Conservation (phyloP, 1,140 invertebrate genomes). For the Polypedilum vanderplanki region DNA sequence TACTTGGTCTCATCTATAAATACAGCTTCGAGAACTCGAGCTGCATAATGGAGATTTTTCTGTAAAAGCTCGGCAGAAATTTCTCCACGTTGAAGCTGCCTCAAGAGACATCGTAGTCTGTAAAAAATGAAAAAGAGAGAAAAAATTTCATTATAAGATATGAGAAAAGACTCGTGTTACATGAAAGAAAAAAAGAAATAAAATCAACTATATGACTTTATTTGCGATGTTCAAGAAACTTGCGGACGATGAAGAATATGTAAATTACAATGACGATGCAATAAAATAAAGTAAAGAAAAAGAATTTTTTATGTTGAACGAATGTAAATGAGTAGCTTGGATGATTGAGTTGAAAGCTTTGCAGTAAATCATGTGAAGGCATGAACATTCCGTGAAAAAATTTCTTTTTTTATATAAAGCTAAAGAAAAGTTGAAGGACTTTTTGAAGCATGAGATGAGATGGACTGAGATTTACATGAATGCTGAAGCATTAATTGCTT, state of each 20-base stretch:
- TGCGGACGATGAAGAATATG: not conserved
- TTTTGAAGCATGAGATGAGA: no score
- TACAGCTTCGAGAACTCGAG: conserved; percentile 77
- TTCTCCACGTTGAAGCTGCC: conserved; percentile 72
- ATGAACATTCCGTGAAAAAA: no score
- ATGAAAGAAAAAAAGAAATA: no score
- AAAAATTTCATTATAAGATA: conserved; percentile 31
- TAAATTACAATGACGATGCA: not conserved
- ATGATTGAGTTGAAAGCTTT: no score
- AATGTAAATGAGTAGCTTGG: no score
- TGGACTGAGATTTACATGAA: no score
- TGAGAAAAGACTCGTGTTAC: not conserved
- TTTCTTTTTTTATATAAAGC: no score
- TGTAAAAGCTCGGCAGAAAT: conserved; percentile 75
- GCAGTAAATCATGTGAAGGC: no score
- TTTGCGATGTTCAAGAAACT: not conserved
- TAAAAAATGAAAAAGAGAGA: conserved; percentile 38
- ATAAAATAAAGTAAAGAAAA: no score
- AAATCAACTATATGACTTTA: not conserved
- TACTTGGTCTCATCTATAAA: conserved; percentile 86
- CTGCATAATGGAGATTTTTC: conserved; percentile 78
- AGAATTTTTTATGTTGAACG: no score
- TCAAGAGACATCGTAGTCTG: conserved; percentile 75
- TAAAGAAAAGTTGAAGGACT: no score
- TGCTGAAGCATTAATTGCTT: no score